A percentile compares a stretch with the other conserved stretches of the same genome.
phyloP scores from a whole-genome alignment of 1,140 invertebrate genomes.

The Capitella teleta region DNA sequence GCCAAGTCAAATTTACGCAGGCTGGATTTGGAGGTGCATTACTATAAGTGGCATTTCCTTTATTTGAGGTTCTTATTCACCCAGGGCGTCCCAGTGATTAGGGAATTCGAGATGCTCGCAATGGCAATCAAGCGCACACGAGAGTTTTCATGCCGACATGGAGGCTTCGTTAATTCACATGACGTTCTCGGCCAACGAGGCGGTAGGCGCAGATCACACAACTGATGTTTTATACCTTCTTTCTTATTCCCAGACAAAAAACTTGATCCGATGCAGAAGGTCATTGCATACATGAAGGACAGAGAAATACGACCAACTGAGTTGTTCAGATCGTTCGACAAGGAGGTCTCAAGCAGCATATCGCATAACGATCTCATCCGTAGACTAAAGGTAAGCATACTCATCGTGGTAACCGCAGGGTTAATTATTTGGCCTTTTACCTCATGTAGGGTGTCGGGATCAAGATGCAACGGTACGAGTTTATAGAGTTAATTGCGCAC shows the following conservation, averaged over 20 bases:
- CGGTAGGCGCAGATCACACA: conserved; percentile 7
- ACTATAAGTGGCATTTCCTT: not conserved
- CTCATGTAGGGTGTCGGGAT: not conserved
- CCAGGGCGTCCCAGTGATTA: conserved; percentile 1
- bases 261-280: not conserved
- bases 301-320: conserved; percentile 35
- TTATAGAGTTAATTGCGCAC: not conserved
- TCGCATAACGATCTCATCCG: conserved; percentile 26
- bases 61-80: not conserved
- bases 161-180: conserved; percentile 6
- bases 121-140: not conserved
- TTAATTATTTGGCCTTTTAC: not conserved
- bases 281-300: conserved; percentile 9
- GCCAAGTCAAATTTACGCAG: not conserved
- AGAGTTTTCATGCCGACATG: conserved; percentile 1
- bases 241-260: conserved; percentile 2
- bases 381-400: conserved; percentile 20
- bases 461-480: conserved; percentile 1
- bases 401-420: not conserved
- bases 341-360: conserved; percentile 21
- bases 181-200: conserved; percentile 5
- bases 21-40: not conserved
- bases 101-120: conserved; percentile 6
- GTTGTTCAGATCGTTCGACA: conserved; percentile 33
- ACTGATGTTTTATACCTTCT: not conserved